A percentile compares a stretch with the other conserved stretches of the same genome.
phyloP scores from a whole-genome alignment of 2,797 vertebrate genomes.

The Mycteria americana region DNA sequence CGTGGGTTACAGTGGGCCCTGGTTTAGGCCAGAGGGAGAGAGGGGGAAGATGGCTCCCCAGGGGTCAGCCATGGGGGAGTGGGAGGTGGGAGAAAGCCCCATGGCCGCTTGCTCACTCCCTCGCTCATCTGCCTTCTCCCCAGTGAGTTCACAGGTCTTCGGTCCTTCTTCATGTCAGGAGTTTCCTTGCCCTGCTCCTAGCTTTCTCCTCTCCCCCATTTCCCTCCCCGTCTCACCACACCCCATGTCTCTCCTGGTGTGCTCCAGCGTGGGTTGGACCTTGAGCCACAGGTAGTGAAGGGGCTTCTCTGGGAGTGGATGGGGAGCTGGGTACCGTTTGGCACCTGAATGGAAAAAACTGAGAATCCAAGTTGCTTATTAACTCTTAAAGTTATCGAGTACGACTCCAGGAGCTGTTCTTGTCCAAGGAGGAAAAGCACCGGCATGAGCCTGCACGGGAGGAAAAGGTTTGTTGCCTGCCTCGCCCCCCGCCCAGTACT shows the following conservation, averaged over 20 bases:
- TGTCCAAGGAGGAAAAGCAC: not conserved
- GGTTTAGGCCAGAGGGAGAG: not conserved
- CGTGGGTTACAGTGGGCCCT: rapidly evolving
- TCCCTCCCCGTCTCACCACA: not conserved
- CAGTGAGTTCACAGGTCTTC: not conserved
- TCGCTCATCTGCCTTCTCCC: not conserved
- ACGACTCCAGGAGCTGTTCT: not conserved
- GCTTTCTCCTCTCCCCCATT: not conserved
- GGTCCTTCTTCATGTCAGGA: not conserved
- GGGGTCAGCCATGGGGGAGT: rapidly evolving
- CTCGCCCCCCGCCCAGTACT: rapidly evolving
- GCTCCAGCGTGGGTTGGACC: not conserved
- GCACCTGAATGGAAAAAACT: not conserved
- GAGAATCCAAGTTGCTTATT: not conserved
- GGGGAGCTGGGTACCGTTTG: not conserved
- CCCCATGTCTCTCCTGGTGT: not conserved
- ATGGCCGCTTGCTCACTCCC: rapidly evolving
- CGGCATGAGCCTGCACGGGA: rapidly evolving
- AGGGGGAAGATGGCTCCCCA: not conserved
- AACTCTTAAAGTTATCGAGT: not conserved
- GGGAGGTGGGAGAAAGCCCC: not conserved
- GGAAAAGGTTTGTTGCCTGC: rapidly evolving
- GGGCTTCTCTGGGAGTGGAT: not conserved
- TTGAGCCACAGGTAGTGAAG: not conserved
- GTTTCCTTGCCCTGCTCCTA: not conserved